Percentiles rank a stretch among this genome's conserved stretches.
Evolutionary conservation across 2,888 invertebrate genomes (phyloP).

Genomic region (Eristalinus aeneus): DNA sequence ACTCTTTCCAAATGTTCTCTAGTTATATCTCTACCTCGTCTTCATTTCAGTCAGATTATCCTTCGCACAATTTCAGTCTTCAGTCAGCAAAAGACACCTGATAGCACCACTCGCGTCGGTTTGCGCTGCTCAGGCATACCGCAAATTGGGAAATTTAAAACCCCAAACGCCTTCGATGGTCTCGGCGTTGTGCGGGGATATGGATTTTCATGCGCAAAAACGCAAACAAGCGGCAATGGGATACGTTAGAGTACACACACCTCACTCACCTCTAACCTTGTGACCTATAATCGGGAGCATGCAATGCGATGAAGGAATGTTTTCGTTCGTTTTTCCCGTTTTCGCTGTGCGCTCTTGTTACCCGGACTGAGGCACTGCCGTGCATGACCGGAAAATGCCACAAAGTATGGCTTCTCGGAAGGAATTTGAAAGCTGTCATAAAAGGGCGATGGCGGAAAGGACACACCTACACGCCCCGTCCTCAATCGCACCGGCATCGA

Average conservation of each 20-base stretch:
- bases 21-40: too few species aligned
- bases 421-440: conserved; percentile 59
- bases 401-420: conserved; percentile 64
- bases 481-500: conserved; percentile 8
- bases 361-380: not conserved
- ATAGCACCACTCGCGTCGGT: not conserved
- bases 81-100: not conserved
- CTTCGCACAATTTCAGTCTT: too few species aligned
- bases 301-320: conserved; percentile 24
- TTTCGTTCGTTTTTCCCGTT: conserved; percentile 3
- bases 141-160: conserved; percentile 51
- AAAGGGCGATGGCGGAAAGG: conserved; percentile 39
- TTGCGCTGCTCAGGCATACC: conserved; percentile 12
- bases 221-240: conserved; percentile 43
- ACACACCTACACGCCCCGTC: conserved; percentile 31
- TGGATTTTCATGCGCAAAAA: conserved; percentile 34
- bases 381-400: conserved; percentile 46
- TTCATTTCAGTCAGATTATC: too few species aligned
- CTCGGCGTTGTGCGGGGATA: conserved; percentile 30
- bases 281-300: conserved; percentile 67
- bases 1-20: too few species aligned
- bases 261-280: conserved; percentile 57
- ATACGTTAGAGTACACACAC: conserved; percentile 8
- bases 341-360: not conserved
- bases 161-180: conserved; percentile 31